Percentiles rank a stretch among this genome's conserved stretches.
phyloP scores from a whole-genome alignment of 2,113 vertebrate genomes.

The Xiphias gladius region DNA sequence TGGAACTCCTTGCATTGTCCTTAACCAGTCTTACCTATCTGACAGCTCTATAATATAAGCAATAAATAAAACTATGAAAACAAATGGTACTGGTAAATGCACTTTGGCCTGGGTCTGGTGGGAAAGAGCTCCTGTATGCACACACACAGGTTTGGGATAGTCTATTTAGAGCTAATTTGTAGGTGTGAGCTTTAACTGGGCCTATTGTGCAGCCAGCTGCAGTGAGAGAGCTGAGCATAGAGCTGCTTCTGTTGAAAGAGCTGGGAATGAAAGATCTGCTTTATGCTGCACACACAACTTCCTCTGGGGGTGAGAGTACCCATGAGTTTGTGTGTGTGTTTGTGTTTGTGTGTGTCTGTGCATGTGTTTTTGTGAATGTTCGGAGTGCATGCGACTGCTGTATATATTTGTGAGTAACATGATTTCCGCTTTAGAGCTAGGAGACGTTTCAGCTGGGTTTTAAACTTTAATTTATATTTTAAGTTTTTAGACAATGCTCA shows the following conservation, averaged over 20 bases:
- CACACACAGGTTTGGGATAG: constrained; percentile 43
- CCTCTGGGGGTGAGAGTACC: constrained; percentile 62
- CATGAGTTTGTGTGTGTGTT: constrained; percentile 21
- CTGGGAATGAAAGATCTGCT: constrained; percentile 73
- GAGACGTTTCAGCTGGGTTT: neutral
- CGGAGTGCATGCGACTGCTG: constrained; percentile 46
- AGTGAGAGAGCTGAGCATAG: constrained; percentile 65
- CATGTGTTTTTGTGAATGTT: constrained; percentile 6
- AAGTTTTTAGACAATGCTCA: neutral
- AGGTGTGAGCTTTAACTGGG: constrained; percentile 79
- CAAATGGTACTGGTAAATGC: constrained; percentile 11
- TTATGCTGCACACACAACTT: constrained; percentile 73
- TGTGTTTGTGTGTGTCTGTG: constrained; percentile 27
- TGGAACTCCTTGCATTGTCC: neutral
- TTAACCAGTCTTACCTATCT: neutral
- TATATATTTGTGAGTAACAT: constrained; percentile 35
- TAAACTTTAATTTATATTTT: constrained; percentile 17
- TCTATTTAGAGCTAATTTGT: constrained; percentile 65
- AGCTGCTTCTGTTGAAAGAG: constrained; percentile 75
- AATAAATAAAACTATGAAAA: neutral
- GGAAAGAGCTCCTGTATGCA: constrained; percentile 28
- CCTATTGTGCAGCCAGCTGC: constrained; percentile 79
- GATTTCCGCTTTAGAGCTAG: neutral
- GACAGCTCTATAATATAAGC: neutral
- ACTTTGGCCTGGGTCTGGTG: constrained; percentile 31